Conservation (phyloP, 2,797 vertebrate species). For the Oreochromis mossambicus region DNA sequence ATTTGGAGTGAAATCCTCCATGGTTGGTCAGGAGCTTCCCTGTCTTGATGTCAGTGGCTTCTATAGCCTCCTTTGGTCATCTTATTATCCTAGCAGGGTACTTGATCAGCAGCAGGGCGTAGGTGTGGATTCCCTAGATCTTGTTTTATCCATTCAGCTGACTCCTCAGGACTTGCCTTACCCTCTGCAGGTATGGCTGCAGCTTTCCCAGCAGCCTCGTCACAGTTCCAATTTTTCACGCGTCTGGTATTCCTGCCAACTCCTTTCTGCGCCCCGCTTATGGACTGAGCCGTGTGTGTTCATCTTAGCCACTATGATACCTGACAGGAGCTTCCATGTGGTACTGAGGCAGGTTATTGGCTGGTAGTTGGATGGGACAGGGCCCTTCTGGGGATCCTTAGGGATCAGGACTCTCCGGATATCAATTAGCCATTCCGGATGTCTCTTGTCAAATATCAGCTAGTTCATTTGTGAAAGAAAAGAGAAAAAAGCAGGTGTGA, state of each 20-base stretch:
- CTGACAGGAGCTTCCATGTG: background rate
- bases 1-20: background rate
- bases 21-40: background rate
- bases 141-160: background rate
- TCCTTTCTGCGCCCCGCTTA: rapidly evolving
- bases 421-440: background rate
- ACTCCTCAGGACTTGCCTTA: background rate
- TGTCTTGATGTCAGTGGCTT: background rate
- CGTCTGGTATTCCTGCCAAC: background rate
- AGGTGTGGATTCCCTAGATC: rapidly evolving
- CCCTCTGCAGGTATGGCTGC: background rate
- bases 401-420: background rate
- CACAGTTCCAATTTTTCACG: background rate
- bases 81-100: background rate
- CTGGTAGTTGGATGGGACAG: background rate
- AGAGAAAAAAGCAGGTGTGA: background rate
- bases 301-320: background rate
- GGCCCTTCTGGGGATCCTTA: background rate
- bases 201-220: background rate
- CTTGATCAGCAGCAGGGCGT: background rate
- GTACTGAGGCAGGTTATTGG: background rate
- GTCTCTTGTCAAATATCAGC: background rate
- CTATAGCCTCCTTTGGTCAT: background rate
- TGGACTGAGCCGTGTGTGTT: background rate
- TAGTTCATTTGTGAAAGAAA: background rate